These are phyloP conservation scores for Orthosia gracilis DNA, from an alignment of 2,888 invertebrate species.

Conservation along the genomic window DNA sequence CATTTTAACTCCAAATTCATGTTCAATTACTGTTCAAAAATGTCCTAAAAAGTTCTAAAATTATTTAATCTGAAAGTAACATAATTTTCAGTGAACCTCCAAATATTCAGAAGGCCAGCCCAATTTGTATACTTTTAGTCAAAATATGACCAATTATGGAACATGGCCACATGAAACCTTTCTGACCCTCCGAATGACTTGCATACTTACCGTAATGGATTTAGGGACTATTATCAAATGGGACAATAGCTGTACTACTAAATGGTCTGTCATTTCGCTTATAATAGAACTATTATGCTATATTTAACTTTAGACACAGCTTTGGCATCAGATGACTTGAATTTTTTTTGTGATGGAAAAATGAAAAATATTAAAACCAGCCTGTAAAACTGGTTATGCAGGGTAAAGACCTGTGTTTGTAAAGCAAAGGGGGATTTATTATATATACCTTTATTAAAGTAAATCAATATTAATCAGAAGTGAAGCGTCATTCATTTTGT, in stretches of 20 bases:
- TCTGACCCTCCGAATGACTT: slow-evolving; percentile 60
- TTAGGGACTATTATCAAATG: slow-evolving; percentile 45
- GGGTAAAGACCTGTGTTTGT: not conserved
- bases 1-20: too few species aligned
- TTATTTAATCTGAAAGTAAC: not conserved
- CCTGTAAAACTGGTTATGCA: not conserved
- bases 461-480: not conserved
- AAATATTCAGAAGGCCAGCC: slow-evolving; percentile 5
- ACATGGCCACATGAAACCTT: slow-evolving; percentile 53
- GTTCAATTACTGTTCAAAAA: not conserved
- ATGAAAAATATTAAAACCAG: not conserved
- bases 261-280: slow-evolving; percentile 48
- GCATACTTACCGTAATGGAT: slow-evolving; percentile 57
- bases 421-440: not conserved
- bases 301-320: slow-evolving; percentile 8
- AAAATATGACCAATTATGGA: slow-evolving; percentile 37
- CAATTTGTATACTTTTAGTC: slow-evolving; percentile 27
- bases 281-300: slow-evolving; percentile 29
- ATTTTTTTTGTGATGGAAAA: slow-evolving; percentile 4
- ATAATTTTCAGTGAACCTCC: not conserved
- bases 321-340: slow-evolving; percentile 17
- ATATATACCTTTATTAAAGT: not conserved
- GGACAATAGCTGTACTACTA: slow-evolving; percentile 24
- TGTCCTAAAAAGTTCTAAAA: not conserved
- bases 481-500: not conserved